Base-by-base conservation (phyloP, 64 coral and sea anemone genomes). In the Montipora efflorescens region DNA sequence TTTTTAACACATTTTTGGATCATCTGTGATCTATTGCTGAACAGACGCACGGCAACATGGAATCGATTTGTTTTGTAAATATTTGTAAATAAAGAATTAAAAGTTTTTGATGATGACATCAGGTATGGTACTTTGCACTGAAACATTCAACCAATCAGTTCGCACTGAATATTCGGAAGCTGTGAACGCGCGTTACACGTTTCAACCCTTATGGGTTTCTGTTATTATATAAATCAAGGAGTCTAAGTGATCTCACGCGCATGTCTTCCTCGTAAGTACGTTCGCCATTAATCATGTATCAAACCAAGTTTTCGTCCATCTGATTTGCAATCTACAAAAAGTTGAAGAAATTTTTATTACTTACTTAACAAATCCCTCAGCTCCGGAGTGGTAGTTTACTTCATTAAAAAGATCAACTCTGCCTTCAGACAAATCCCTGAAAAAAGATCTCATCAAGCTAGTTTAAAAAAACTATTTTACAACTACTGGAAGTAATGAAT, bases 301-400 rank as follows among this genome's bases (percentile, higher is more conserved):
- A 55, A 55, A 64, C 14, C 14, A 3, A 15, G 3, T 3, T 12
- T 64, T 64, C 61, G 8, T 64, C 4, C 61, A 64, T 4, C 1
- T 16, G 61, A 11, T 64, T 15, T 64, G 14, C 9, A 64, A 4
- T 64, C 0, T 64, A 16, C 4, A 16, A 1, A 3, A 75, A 75
- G 46, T 25, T 15, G 8, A n/a, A 58, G 14, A 58, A 45, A 45
- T 45, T 4, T 5, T 14, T 11, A 46, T 11, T 83, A 51, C 82
- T 48, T 22, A 86, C 82, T 86, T 86, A 3, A 86, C 46, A 72
- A 86, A 71, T 86, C 46, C 82, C 66, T 86, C 82, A 1, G 81
- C 28, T 8, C 58, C 81, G 49, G 62, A 86, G 47, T 86, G 82
- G 46, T 86, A 86, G 46, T 86, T 71, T 9, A 86, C 82, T 72